Percentiles rank a stretch among this genome's conserved stretches.
Conservation (phyloP, 2,113 vertebrate species). For the Megaceryle maxima region DNA sequence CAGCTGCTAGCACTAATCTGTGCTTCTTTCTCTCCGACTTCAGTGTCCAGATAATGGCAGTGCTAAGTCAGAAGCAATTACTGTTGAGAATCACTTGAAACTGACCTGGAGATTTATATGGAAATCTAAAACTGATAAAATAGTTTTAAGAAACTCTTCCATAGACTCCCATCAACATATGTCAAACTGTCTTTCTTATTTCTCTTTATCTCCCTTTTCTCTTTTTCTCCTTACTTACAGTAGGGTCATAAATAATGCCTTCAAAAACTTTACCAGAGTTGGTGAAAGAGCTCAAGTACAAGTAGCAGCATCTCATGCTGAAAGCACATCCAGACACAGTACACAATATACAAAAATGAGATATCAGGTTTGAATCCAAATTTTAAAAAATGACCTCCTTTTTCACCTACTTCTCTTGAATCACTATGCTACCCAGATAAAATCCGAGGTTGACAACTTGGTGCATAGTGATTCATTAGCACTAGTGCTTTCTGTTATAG, state of each 20-base stretch:
- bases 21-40: background rate
- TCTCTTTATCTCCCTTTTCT: background rate
- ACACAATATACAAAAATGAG: background rate
- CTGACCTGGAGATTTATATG: background rate
- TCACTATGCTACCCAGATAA: background rate
- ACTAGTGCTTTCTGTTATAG: background rate
- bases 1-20: background rate
- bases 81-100: background rate
- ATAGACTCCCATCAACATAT: background rate
- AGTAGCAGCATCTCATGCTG: background rate
- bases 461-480: background rate
- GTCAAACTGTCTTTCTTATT: background rate
- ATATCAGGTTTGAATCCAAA: background rate
- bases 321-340: background rate
- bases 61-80: background rate
- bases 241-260: background rate
- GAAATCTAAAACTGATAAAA: background rate
- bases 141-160: background rate
- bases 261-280: background rate
- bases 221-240: background rate
- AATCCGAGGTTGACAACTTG: background rate
- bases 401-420: background rate
- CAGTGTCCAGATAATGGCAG: background rate
- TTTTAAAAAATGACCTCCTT: rapidly evolving
- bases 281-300: background rate